A percentile compares a stretch with the other conserved stretches of the same genome.
Evolutionary conservation across 2,888 invertebrate genomes (phyloP).

Genomic region (Altica lythri): DNA sequence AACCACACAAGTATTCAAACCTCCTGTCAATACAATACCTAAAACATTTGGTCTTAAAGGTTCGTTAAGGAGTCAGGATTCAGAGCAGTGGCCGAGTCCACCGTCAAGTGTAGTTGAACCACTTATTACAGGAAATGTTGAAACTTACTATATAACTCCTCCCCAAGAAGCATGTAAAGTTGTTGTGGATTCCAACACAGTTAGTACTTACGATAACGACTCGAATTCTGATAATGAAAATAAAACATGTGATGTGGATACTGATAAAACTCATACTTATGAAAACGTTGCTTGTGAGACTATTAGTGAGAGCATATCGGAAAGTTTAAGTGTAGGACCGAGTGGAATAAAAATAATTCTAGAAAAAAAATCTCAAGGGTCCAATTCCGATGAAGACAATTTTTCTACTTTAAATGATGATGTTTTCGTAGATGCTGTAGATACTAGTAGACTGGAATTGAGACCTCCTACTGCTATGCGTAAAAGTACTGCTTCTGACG

Average conservation of each 20-base stretch:
- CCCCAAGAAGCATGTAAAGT: conserved; percentile 80
- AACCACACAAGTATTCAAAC: conserved; percentile 55
- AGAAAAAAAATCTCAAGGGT: conserved; percentile 51
- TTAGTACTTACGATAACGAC: conserved; percentile 63
- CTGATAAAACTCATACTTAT: conserved; percentile 54
- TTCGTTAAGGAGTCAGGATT: conserved; percentile 63
- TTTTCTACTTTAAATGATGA: conserved; percentile 57
- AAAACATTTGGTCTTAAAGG: conserved; percentile 55
- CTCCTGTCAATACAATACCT: conserved; percentile 52
- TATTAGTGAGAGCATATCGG: conserved; percentile 49
- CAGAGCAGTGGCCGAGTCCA: conserved; percentile 82
- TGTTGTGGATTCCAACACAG: conserved; percentile 69
- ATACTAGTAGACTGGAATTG: conserved; percentile 50
- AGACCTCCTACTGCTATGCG: conserved; percentile 55
- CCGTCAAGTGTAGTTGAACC: conserved; percentile 73
- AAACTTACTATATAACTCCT: conserved; percentile 79
- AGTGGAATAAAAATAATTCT: conserved; percentile 55
- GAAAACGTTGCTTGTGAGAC: conserved; percentile 53
- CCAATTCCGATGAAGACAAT: conserved; percentile 61
- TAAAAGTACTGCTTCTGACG: conserved; percentile 55
- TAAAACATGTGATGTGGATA: conserved; percentile 64
- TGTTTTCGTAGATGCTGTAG: conserved; percentile 55
- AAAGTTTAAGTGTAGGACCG: conserved; percentile 54
- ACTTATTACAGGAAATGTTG: conserved; percentile 76
- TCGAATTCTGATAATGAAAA: conserved; percentile 72